Conservation (phyloP, 2,888 invertebrate genomes). For the Drosophila incognita region DNA sequence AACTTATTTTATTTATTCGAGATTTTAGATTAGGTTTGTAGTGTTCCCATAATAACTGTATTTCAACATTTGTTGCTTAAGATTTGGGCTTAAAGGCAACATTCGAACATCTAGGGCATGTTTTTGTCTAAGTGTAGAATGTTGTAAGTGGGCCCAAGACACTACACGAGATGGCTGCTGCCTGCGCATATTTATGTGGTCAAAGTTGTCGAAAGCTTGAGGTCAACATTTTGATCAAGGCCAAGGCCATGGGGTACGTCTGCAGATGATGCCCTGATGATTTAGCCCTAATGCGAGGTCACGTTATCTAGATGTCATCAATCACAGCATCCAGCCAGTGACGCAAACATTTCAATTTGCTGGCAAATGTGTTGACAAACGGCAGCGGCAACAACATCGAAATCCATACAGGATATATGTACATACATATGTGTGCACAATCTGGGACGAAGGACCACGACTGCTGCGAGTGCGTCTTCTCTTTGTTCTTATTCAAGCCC, state of each 20-base stretch:
- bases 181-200: conserved; percentile 4
- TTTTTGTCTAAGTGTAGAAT: not conserved
- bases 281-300: conserved; percentile 9
- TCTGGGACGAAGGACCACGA: not conserved
- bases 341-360: conserved; percentile 72
- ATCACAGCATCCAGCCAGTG: conserved; percentile 40
- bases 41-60: not conserved
- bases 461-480: not conserved
- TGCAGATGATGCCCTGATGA: not conserved
- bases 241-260: not conserved
- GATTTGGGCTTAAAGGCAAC: not conserved
- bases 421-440: not conserved
- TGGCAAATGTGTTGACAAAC: conserved; percentile 73
- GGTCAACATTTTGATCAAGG: not conserved
- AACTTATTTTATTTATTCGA: not conserved
- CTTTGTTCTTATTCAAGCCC: not conserved
- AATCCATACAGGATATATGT: conserved; percentile 7
- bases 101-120: not conserved
- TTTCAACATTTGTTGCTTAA: not conserved
- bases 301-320: conserved; percentile 37
- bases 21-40: not conserved
- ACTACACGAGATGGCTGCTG: conserved; percentile 3
- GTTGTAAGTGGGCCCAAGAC: conserved; percentile 6
- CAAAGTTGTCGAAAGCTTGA: not conserved
- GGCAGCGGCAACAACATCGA: conserved; percentile 12